phyloP scores from a whole-genome alignment of 2,888 invertebrate species.

The Drosophila yooni region DNA sequence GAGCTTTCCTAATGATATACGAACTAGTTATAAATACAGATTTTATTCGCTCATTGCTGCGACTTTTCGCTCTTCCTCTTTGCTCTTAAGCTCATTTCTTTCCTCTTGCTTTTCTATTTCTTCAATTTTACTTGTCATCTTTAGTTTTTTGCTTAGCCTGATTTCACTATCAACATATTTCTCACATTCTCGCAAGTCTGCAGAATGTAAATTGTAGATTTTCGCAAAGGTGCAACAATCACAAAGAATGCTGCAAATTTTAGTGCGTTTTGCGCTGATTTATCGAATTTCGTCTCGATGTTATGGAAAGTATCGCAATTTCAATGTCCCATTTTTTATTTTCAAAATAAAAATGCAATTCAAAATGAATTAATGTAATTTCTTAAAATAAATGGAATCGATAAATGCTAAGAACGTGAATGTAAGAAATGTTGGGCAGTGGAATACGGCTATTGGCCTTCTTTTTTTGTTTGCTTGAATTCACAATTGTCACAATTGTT shows the following conservation, averaged over 20 bases:
- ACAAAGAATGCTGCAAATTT: not conserved
- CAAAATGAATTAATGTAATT: not conserved
- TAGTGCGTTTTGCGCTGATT: not conserved
- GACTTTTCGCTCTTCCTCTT: slow-evolving; percentile 1
- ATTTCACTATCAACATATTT: not conserved
- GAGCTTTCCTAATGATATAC: slow-evolving; percentile 44
- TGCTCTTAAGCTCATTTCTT: not conserved
- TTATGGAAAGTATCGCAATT: not conserved
- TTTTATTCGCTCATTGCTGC: slow-evolving; percentile 8
- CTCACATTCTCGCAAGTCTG: not conserved
- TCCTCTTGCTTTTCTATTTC: not conserved
- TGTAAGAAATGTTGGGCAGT: not conserved
- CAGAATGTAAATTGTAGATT: not conserved
- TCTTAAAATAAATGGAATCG: not conserved
- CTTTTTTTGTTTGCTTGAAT: not conserved
- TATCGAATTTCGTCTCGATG: not conserved
- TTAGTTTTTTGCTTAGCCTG: not conserved
- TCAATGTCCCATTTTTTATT: no score
- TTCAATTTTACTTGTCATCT: not conserved
- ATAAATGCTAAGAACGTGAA: not conserved
- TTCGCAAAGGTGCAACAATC: not conserved
- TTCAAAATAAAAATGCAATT: not conserved
- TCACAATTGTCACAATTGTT: not conserved
- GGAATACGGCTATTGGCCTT: not conserved
- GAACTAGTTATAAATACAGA: slow-evolving; percentile 42